These are phyloP conservation scores for Columba livia DNA, from an alignment of 2,113 vertebrate genomes.

Conservation along the genomic window DNA sequence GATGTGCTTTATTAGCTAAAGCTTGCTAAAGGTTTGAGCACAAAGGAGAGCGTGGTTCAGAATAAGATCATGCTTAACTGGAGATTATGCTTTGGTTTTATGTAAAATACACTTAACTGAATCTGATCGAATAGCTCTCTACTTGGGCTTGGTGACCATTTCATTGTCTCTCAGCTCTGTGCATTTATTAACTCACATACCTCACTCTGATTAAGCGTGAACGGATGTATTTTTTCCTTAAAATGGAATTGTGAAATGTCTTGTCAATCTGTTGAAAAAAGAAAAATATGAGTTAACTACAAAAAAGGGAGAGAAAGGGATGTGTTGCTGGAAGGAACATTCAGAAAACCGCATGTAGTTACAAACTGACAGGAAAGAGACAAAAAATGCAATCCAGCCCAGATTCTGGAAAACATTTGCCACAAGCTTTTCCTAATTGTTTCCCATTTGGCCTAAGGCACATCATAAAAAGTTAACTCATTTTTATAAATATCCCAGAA, in stretches of 20 bases:
- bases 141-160: background rate
- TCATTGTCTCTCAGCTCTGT: background rate
- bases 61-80: background rate
- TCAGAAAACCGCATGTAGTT: background rate
- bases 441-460: background rate
- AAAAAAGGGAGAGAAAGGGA: background rate
- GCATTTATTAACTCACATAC: conserved; percentile 61
- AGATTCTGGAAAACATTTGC: background rate
- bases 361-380: background rate
- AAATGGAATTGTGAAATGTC: conserved; percentile 77
- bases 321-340: background rate
- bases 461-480: background rate
- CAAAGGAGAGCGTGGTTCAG: background rate
- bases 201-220: conserved; percentile 78
- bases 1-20: background rate
- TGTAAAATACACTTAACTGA: background rate
- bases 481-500: background rate
- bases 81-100: background rate
- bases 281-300: conserved; percentile 44
- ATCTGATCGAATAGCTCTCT: background rate
- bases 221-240: conserved; percentile 74
- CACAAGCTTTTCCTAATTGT: background rate
- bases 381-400: background rate
- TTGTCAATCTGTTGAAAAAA: conserved; percentile 79
- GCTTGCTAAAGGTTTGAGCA: background rate